Base-by-base conservation (phyloP, 2,113 vertebrate species). In the Pipra filicauda region DNA sequence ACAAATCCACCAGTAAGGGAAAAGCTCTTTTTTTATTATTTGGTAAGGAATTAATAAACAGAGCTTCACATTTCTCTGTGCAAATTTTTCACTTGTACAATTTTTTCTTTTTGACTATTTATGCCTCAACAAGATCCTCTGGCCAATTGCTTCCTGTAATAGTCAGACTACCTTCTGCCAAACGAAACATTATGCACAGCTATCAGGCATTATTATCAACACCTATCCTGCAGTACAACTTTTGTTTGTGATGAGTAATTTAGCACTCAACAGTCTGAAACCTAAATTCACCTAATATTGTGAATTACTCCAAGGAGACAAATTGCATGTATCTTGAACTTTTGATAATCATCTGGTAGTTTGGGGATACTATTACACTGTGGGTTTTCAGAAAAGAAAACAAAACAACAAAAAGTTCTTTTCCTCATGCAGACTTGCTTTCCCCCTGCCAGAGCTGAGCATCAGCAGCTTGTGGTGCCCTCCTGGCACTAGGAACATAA, bases 181-280 rank as follows among this genome's bases (percentile, higher is more conserved):
- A 95, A 92, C 0, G 64, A 96, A 95, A 95, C 73, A 93, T 52
- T 81, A 48, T 28, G 9, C 69, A 75, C 73, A 92, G 93, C 94
- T 97, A 89, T 96, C 89, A 88, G 95, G 89, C 93, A 95, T 96
- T 95, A 94, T 90, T 92, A 96, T 96, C 95, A 96, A 93, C 95
- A 94, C 90, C 88, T 92, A 84, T 93, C 69, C 88, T 37, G 85
- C 48, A 93, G 93, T 77, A 72, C 61, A 77, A 86, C 95, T 96
- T 94, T 95, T 95, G 92, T 88, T 67, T 81, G 69, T 57, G 85
- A 90, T 95, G 95, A 96, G 93, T 95, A 94, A 96, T 96, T 86
- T 95, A 93, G 85, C 66, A 88, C 88, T 95, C 95, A 96, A 65
- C 90, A 75, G 67, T 70, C 75, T 88, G 82, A 94, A 96, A 94